A percentile compares a stretch with the other conserved stretches of the same genome.
phyloP scores from a whole-genome alignment of 2,113 vertebrate genomes.

The Sakesphorus luctuosus region DNA sequence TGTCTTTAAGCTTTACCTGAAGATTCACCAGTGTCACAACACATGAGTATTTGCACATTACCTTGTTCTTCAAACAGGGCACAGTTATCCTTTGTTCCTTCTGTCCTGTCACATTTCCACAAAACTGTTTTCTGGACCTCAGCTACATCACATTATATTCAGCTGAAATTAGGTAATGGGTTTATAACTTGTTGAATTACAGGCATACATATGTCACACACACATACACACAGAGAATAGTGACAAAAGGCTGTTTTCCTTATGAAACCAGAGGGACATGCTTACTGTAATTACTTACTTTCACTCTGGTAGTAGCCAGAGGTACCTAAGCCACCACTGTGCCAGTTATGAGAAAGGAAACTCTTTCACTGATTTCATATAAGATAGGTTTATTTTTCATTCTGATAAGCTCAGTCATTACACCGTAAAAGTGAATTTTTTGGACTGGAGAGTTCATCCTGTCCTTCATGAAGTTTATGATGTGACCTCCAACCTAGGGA shows the following conservation, averaged over 20 bases:
- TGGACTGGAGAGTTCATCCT: neutral
- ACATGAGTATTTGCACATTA: fast-evolving
- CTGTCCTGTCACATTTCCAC: neutral
- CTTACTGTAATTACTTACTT: neutral
- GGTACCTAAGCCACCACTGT: neutral
- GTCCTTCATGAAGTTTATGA: neutral
- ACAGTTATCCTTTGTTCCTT: neutral
- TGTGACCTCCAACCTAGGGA: neutral
- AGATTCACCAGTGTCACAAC: neutral
- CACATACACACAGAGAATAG: neutral
- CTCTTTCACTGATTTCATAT: neutral
- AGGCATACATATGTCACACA: neutral
- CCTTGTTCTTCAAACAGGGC: neutral
- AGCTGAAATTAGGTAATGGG: neutral
- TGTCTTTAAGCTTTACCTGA: neutral
- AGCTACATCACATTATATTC: neutral
- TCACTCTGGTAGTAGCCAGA: neutral
- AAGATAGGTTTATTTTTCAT: neutral
- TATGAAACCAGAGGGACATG: neutral
- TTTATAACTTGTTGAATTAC: neutral
- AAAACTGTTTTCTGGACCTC: neutral
- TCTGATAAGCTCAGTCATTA: neutral
- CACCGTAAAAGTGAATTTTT: neutral
- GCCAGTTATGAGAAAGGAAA: neutral
- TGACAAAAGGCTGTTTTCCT: neutral